Conservation (phyloP, 2,113 vertebrate genomes). For the Eidolon helvum region DNA sequence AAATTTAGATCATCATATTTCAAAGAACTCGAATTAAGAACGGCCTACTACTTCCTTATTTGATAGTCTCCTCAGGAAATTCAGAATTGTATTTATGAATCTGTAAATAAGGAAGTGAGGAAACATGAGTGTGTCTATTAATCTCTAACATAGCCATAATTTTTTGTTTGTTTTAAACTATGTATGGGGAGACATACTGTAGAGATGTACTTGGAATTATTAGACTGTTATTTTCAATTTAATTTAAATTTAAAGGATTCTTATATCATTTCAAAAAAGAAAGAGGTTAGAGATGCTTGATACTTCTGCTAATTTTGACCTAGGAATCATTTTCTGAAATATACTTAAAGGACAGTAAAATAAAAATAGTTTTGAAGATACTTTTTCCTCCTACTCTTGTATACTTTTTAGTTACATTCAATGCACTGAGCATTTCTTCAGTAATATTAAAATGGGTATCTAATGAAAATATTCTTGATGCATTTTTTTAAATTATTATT, state of each 20-base stretch:
- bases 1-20: neutral
- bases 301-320: conserved; percentile 20
- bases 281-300: neutral
- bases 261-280: neutral
- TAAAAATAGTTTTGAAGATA: conserved; percentile 3
- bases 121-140: neutral
- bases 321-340: conserved; percentile 13
- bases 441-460: neutral
- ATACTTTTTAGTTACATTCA: neutral
- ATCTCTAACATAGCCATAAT: neutral
- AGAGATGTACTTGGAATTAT: neutral
- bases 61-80: conserved; percentile 4
- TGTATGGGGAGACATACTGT: neutral
- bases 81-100: neutral
- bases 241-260: neutral
- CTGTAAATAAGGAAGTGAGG: neutral
- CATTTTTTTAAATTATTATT: neutral
- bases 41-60: conserved; percentile 3
- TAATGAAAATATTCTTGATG: neutral
- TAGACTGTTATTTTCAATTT: neutral
- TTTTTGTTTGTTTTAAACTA: neutral
- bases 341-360: conserved; percentile 5
- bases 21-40: conserved; percentile 19
- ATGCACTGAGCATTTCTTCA: neutral
- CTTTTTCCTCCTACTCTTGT: neutral